Evolutionary conservation across 2,888 invertebrate species (phyloP).

Genomic region (Drosophila limbata): DNA sequence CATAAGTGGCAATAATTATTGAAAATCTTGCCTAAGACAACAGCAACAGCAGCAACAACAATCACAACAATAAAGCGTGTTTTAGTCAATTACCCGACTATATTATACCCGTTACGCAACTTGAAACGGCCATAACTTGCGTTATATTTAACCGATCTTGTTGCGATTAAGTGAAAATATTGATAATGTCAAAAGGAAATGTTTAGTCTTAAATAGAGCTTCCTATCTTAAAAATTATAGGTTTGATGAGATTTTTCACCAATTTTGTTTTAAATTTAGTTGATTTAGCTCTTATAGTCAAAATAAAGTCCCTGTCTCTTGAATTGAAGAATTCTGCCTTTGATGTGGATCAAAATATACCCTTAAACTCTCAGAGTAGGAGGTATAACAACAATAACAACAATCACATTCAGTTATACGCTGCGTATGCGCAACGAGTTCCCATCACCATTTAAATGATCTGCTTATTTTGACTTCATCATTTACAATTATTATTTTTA

Average conservation of each 20-base stretch:
- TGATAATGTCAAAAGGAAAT: no score
- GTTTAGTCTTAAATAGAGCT: background rate
- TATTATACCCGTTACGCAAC: background rate
- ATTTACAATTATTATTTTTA: conserved; percentile 82
- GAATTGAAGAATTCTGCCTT: no score
- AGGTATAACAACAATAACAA: conserved; percentile 21
- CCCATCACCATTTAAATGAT: conserved; percentile 74
- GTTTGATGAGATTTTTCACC: no score
- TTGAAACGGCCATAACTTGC: background rate
- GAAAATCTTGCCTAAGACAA: conserved; percentile 82
- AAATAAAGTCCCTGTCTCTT: no score
- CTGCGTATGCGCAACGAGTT: conserved; percentile 55
- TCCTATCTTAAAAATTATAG: no score
- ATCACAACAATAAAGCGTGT: conserved; percentile 9
- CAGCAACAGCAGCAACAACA: conserved; percentile 52
- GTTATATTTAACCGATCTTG: no score
- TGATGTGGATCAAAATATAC: background rate
- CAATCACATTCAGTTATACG: conserved; percentile 31
- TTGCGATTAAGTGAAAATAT: no score
- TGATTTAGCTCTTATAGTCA: no score
- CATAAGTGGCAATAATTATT: conserved; percentile 84
- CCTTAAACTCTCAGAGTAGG: background rate
- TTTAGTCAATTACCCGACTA: background rate
- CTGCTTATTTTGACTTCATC: conserved; percentile 81
- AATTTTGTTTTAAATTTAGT: background rate